Evolutionary conservation across 2,888 invertebrate species (phyloP), one percentile per base, ranked within the genome.

Genomic region (Gerosis bhagava): DNA sequence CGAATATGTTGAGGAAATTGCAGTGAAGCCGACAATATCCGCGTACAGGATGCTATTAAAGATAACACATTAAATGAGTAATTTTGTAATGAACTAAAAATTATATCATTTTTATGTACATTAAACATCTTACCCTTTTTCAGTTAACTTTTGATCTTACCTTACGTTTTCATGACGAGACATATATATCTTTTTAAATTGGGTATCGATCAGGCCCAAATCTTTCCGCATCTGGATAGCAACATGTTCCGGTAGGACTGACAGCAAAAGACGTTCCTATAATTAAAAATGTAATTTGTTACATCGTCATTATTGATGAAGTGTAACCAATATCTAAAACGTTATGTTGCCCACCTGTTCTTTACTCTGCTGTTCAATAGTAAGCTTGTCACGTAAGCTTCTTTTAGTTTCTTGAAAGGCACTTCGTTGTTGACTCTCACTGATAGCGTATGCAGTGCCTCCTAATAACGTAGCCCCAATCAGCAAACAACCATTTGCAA

Each of bases 101-200:
- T n/a, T n/a, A n/a, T n/a, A n/a, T n/a, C n/a, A n/a, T n/a, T n/a
- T n/a, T n/a, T n/a, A n/a, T n/a, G n/a, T n/a, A n/a, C n/a, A n/a
- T n/a, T n/a, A n/a, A n/a, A n/a, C n/a, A n/a, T n/a, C n/a, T n/a
- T n/a, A n/a, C n/a, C n/a, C n/a, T n/a, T n/a, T n/a, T n/a, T n/a
- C n/a, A n/a, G n/a, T n/a, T n/a, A n/a, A n/a, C n/a, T n/a, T n/a
- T n/a, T n/a, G n/a, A n/a, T n/a, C n/a, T 86, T 87, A 96, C 95
- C 97, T 97, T 68, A 98, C 98, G 78, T 98, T 97, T 82, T 98
- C 98, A 77, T 98, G 97, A 12, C 98, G 91, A 60, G 96, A 97
- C 97, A 98, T 98, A 81, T 98, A 98, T 71, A 98, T 98, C 87
- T 98, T 98, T 86, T 98, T 97, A 81, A 98, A 98, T 76, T 98